Conservation (phyloP, 2,113 vertebrate species). For the Pedetes capensis region DNA sequence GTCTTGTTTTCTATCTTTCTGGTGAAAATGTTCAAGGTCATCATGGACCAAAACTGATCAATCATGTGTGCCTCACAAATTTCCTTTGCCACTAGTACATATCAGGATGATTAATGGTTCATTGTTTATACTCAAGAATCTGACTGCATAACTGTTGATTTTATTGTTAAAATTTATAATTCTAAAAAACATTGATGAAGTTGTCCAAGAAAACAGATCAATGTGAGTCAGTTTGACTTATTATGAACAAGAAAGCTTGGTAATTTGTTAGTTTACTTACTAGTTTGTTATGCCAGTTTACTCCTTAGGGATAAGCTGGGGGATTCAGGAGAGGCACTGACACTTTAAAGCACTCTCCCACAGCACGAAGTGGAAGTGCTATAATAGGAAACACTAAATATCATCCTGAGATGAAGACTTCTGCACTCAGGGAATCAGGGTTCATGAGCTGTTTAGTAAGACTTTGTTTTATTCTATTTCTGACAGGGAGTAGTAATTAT, state of each 20-base stretch:
- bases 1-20: conserved; percentile 41
- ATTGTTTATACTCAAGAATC: conserved; percentile 18
- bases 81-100: conserved; percentile 26
- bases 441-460: not conserved
- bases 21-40: conserved; percentile 9
- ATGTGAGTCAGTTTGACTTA: conserved; percentile 41
- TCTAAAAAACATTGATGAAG: conserved; percentile 49
- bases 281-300: not conserved
- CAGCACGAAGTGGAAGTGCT: not conserved
- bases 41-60: conserved; percentile 37
- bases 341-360: not conserved
- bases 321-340: not conserved
- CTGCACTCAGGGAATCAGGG: not conserved
- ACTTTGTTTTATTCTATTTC: not conserved
- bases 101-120: conserved; percentile 53
- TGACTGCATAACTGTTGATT: conserved; percentile 47
- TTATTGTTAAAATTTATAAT: conserved; percentile 48
- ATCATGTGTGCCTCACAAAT: not conserved
- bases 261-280: not conserved
- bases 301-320: not conserved
- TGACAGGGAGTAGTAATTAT: not conserved
- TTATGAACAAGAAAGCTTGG: conserved; percentile 29
- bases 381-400: not conserved
- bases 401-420: not conserved
- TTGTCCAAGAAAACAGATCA: conserved; percentile 46